phyloP scores from a whole-genome alignment of 2,888 invertebrate species.

The Byasa hedistus region DNA sequence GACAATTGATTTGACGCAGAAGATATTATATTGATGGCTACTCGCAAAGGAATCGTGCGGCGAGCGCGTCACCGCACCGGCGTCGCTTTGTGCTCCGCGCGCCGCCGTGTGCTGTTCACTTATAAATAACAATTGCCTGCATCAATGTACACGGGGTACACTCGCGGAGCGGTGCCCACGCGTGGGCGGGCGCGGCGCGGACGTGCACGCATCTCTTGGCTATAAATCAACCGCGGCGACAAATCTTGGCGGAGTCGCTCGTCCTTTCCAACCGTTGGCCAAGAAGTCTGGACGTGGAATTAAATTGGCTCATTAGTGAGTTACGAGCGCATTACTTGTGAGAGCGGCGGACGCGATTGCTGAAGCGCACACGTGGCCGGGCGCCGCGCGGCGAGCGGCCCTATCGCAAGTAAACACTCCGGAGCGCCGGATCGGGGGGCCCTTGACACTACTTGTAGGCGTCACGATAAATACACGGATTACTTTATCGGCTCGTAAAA shows the following conservation, averaged over 20 bases:
- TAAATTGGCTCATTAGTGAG: constrained; percentile 20
- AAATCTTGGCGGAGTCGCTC: constrained; percentile 8
- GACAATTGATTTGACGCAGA: too few species aligned
- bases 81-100: too few species aligned
- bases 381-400: too few species aligned
- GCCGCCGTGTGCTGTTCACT: too few species aligned
- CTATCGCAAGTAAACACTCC: neutral
- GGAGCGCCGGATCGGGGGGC: constrained; percentile 10
- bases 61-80: too few species aligned
- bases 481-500: constrained; percentile 14
- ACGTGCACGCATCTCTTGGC: constrained; percentile 9
- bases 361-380: too few species aligned
- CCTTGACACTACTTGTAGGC: constrained; percentile 15
- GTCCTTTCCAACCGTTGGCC: constrained; percentile 16
- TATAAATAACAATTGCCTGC: too few species aligned
- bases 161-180: neutral
- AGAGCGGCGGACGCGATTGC: too few species aligned
- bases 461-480: constrained; percentile 3
- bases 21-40: too few species aligned
- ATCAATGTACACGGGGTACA: too few species aligned
- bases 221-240: constrained; percentile 14
- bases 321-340: constrained; percentile 1
- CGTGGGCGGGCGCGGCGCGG: neutral
- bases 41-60: too few species aligned
- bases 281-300: constrained; percentile 20